These are phyloP conservation scores for Sebastes fasciatus DNA, from an alignment of 2,113 vertebrate genomes.

Conservation along the genomic window DNA sequence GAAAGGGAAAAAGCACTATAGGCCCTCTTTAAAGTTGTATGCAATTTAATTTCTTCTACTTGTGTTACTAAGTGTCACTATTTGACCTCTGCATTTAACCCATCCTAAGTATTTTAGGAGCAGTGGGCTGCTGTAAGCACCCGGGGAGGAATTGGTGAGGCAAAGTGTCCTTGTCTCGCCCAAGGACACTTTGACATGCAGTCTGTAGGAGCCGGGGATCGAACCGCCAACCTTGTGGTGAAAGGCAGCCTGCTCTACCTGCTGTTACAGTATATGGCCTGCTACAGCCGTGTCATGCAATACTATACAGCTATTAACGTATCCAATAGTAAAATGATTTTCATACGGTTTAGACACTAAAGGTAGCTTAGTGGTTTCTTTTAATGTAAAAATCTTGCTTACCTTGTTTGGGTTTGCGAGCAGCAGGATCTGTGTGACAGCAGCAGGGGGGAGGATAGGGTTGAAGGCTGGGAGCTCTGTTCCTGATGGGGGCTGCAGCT, in stretches of 20 bases:
- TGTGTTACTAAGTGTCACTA: not conserved
- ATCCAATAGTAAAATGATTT: not conserved
- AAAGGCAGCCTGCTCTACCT: no score
- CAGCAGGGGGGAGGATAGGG: constrained; percentile 93
- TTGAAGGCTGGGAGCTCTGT: constrained; percentile 94
- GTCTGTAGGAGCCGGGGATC: no score
- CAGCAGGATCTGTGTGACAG: constrained; percentile 96
- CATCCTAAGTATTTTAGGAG: no score
- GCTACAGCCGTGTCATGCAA: no score
- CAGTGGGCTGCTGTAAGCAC: no score
- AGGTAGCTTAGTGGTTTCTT: not conserved
- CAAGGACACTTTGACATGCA: no score
- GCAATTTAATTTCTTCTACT: not conserved
- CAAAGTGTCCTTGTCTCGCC: no score
- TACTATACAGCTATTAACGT: not conserved
- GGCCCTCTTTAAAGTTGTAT: not conserved
- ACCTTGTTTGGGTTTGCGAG: constrained; percentile 98
- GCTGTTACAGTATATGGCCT: no score
- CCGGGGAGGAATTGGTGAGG: no score
- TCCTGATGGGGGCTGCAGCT: constrained; percentile 95
- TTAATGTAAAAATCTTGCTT: not conserved
- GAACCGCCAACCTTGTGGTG: no score
- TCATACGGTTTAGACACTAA: not conserved
- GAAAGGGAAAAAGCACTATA: no score
- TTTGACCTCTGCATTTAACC: no score